Conservation (phyloP, 2,888 invertebrate species). For the Scaptomyza cyrtandrae region DNA sequence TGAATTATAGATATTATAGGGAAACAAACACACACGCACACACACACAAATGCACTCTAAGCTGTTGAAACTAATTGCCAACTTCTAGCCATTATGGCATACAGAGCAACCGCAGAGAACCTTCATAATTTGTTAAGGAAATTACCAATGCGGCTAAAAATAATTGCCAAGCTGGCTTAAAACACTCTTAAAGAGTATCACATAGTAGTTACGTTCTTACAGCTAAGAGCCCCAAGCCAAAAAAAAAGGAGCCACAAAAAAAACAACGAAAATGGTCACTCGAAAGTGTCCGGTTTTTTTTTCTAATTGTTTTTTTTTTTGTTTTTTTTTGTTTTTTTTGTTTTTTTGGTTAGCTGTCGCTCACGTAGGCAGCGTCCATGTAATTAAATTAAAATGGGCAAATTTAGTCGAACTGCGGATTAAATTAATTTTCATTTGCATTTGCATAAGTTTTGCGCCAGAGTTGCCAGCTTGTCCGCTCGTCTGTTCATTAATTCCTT, state of each 20-base stretch:
- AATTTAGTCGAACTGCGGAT: slow-evolving; percentile 83
- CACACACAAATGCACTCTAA: slow-evolving; percentile 4
- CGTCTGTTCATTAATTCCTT: slow-evolving; percentile 71
- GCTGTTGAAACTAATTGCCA: slow-evolving; percentile 67
- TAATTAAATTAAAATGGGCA: slow-evolving; percentile 85
- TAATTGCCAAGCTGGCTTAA: slow-evolving; percentile 81
- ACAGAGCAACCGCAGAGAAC: slow-evolving; percentile 56
- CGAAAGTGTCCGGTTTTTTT: slow-evolving; percentile 46
- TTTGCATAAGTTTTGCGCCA: slow-evolving; percentile 82
- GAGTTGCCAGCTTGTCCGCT: slow-evolving; percentile 35
- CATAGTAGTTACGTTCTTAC: slow-evolving; percentile 36
- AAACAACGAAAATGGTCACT: slow-evolving; percentile 54
- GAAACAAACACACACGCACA: not conserved
- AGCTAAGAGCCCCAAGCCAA: slow-evolving; percentile 1
- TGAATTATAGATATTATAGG: no score
- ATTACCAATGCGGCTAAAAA: slow-evolving; percentile 75
- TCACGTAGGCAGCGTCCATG: slow-evolving; percentile 83
- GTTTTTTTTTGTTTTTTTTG: slow-evolving; percentile 21
- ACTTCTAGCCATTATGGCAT: slow-evolving; percentile 5
- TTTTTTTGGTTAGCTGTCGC: slow-evolving; percentile 77
- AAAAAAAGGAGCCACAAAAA: not conserved
- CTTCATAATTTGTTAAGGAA: slow-evolving; percentile 83
- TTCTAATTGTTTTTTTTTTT: no score
- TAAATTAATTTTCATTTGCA: slow-evolving; percentile 85
- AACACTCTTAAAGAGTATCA: slow-evolving; percentile 57